phyloP scores from a whole-genome alignment of 2,888 invertebrate species.

The Oegoconia quadripuncta region DNA sequence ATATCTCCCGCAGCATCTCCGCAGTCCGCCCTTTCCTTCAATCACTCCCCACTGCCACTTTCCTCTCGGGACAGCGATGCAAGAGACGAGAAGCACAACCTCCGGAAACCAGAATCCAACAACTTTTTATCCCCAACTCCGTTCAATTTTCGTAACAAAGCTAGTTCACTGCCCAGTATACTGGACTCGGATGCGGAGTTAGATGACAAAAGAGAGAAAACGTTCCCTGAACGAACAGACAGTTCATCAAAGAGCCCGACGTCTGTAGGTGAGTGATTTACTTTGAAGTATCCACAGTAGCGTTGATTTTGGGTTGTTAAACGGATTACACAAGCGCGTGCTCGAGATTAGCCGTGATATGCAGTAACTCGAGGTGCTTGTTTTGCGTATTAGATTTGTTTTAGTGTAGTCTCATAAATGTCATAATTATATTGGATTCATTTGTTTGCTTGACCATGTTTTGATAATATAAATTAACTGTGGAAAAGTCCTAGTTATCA shows the following conservation, averaged over 20 bases:
- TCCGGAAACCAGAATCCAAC: conserved; percentile 53
- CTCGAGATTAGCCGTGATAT: conserved; percentile 16
- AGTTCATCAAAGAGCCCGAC: conserved; percentile 83
- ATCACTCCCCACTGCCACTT: conserved; percentile 47
- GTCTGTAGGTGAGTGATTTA: conserved; percentile 74
- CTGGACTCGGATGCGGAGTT: conserved; percentile 86
- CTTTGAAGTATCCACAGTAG: neutral
- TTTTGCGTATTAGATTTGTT: conserved; percentile 20
- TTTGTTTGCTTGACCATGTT: conserved; percentile 30
- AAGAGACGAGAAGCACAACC: conserved; percentile 34
- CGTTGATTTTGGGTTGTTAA: neutral
- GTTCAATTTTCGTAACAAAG: conserved; percentile 79
- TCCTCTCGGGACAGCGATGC: conserved; percentile 40
- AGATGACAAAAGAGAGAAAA: conserved; percentile 73
- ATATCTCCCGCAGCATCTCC: conserved; percentile 80
- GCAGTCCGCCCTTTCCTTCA: conserved; percentile 58
- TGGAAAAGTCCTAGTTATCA: conserved; percentile 55
- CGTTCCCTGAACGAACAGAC: conserved; percentile 62
- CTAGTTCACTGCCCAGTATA: conserved; percentile 90
- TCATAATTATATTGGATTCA: conserved; percentile 18
- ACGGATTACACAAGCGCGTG: conserved; percentile 9
- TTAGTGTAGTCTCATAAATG: conserved; percentile 20
- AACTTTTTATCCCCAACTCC: conserved; percentile 80
- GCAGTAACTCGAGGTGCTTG: conserved; percentile 18
- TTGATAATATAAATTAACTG: conserved; percentile 37